phyloP scores from a whole-genome alignment of 1,140 invertebrate species.

The Monochamus saltuarius region DNA sequence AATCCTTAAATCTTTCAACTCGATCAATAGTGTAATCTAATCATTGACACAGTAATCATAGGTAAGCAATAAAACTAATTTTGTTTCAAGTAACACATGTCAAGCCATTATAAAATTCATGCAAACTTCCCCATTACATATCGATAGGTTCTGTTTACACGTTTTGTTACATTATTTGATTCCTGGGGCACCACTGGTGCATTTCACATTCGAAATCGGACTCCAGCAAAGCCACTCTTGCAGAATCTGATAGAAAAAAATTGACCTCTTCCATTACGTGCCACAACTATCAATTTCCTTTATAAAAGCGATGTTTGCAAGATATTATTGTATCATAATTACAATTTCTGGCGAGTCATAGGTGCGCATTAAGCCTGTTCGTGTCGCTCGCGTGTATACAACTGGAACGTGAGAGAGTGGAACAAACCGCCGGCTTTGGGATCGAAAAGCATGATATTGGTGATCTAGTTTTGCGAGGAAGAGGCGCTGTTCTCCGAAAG shows the following conservation, averaged over 20 bases:
- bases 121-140: too few relatives aligned
- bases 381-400: slow-evolving; percentile 24
- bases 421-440: slow-evolving; percentile 23
- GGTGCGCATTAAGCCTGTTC: slow-evolving; percentile 15
- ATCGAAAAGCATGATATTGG: slow-evolving; percentile 20
- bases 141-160: neutral
- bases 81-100: too few relatives aligned
- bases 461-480: slow-evolving; percentile 21
- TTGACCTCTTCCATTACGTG: neutral
- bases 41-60: too few relatives aligned
- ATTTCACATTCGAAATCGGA: neutral
- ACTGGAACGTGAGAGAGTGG: slow-evolving; percentile 34
- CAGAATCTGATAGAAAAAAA: neutral
- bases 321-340: slow-evolving; percentile 16
- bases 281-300: slow-evolving; percentile 13
- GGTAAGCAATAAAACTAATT: too few relatives aligned
- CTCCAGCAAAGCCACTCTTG: neutral
- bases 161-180: neutral
- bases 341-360: slow-evolving; percentile 10
- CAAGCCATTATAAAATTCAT: too few relatives aligned
- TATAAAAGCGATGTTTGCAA: slow-evolving; percentile 3
- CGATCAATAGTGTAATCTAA: too few relatives aligned
- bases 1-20: too few relatives aligned
- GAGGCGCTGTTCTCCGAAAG: too few relatives aligned
- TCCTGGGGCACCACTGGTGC: neutral